phyloP scores from a whole-genome alignment of 2,888 invertebrate species.

The Exocentrus adspersus region DNA sequence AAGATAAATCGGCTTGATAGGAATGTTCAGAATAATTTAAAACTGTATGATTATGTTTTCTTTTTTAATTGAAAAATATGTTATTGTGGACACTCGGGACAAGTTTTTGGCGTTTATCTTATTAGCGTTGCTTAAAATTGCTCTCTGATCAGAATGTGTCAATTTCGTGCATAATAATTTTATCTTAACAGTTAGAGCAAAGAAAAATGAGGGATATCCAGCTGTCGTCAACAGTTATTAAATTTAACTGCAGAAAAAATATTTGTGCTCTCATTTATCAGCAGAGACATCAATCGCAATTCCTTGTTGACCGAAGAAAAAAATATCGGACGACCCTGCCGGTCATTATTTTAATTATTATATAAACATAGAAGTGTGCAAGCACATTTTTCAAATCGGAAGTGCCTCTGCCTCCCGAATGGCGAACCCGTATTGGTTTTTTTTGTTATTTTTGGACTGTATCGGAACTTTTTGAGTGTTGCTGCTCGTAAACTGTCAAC shows the following conservation, averaged over 20 bases:
- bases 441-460: slow-evolving; percentile 60
- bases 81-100: no score
- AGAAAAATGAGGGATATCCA: no score
- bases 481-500: slow-evolving; percentile 55
- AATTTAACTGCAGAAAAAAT: slow-evolving; percentile 4
- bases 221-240: background rate
- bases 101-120: no score
- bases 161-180: no score
- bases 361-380: slow-evolving; percentile 53
- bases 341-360: slow-evolving; percentile 45
- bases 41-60: no score
- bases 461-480: slow-evolving; percentile 47
- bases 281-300: background rate
- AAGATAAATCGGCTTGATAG: no score
- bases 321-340: slow-evolving; percentile 17
- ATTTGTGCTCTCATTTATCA: slow-evolving; percentile 13
- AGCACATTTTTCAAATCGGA: slow-evolving; percentile 57
- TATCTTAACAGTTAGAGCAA: no score
- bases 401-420: slow-evolving; percentile 40
- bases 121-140: no score
- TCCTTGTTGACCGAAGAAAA: slow-evolving; percentile 8
- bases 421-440: slow-evolving; percentile 44
- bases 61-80: no score
- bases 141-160: no score
- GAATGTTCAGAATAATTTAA: no score